These are phyloP conservation scores for Bombus breviceps DNA, from an alignment of 1,140 invertebrate species.

Conservation along the genomic window DNA sequence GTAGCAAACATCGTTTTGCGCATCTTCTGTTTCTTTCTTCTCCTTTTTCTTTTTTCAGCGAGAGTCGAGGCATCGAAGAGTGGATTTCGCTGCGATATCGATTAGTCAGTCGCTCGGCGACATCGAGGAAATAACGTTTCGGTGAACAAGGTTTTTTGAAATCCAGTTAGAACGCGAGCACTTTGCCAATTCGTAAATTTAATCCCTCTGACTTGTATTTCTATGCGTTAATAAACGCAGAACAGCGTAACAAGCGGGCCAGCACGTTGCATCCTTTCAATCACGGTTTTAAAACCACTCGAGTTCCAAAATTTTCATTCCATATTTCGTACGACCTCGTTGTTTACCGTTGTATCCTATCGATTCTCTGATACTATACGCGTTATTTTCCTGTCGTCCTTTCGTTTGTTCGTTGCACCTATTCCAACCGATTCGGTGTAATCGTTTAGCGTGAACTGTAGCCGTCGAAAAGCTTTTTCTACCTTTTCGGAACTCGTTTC, in stretches of 20 bases:
- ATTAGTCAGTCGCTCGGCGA: neutral
- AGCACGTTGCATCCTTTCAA: neutral
- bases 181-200: conserved; percentile 12
- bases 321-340: neutral
- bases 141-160: neutral
- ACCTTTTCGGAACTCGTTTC: neutral
- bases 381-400: neutral
- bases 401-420: neutral
- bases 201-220: conserved; percentile 9
- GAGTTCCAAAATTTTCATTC: conserved; percentile 7
- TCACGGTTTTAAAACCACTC: conserved; percentile 1
- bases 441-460: neutral
- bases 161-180: neutral
- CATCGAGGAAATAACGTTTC: neutral
- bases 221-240: conserved; percentile 4
- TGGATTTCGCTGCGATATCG: neutral
- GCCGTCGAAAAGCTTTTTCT: neutral
- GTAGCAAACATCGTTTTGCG: neutral
- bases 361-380: neutral
- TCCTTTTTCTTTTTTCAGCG: neutral
- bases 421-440: neutral
- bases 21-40: neutral
- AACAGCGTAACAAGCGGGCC: neutral
- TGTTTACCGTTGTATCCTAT: neutral
- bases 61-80: neutral